phyloP scores from a whole-genome alignment of 2,888 invertebrate species.

The Lasioglossum figueresi region DNA sequence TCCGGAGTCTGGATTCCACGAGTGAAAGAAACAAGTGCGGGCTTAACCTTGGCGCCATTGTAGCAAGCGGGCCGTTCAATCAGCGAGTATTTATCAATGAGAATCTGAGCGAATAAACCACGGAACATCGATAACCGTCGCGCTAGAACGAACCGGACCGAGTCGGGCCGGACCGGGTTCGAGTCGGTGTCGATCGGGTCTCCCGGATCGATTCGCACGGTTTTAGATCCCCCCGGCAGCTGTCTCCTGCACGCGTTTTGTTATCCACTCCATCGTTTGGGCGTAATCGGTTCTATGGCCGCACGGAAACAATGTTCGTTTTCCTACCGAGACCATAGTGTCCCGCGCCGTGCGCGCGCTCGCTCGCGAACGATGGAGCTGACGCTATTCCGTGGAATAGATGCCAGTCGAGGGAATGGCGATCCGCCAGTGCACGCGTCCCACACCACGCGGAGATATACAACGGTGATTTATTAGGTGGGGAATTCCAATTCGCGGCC shows the following conservation, averaged over 20 bases:
- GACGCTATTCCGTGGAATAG: slow-evolving; percentile 35
- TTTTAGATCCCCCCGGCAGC: slow-evolving; percentile 1
- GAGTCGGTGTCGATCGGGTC: slow-evolving; percentile 14
- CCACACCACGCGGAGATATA: slow-evolving; percentile 57
- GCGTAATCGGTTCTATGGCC: slow-evolving; percentile 60
- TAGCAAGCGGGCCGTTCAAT: slow-evolving; percentile 26
- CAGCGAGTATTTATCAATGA: slow-evolving; percentile 50
- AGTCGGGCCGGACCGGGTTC: too few species aligned
- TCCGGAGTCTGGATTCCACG: neutral
- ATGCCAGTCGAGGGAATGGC: slow-evolving; percentile 24
- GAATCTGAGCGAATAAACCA: slow-evolving; percentile 53
- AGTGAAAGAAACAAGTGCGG: neutral
- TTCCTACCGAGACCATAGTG: slow-evolving; percentile 39
- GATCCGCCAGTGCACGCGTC: slow-evolving; percentile 48
- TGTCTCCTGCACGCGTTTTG: slow-evolving; percentile 28
- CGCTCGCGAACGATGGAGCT: slow-evolving; percentile 21
- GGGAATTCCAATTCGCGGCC: slow-evolving; percentile 74
- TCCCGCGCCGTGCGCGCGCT: neutral
- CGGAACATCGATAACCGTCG: slow-evolving; percentile 51
- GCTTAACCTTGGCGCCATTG: slow-evolving; percentile 29
- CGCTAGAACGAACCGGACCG: neutral
- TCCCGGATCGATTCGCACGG: slow-evolving; percentile 32
- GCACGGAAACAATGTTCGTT: slow-evolving; percentile 63
- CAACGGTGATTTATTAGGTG: slow-evolving; percentile 75
- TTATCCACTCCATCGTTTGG: slow-evolving; percentile 53